Evolutionary conservation across 2,888 invertebrate genomes (phyloP).

Genomic region (Hoplodrina blanda): DNA sequence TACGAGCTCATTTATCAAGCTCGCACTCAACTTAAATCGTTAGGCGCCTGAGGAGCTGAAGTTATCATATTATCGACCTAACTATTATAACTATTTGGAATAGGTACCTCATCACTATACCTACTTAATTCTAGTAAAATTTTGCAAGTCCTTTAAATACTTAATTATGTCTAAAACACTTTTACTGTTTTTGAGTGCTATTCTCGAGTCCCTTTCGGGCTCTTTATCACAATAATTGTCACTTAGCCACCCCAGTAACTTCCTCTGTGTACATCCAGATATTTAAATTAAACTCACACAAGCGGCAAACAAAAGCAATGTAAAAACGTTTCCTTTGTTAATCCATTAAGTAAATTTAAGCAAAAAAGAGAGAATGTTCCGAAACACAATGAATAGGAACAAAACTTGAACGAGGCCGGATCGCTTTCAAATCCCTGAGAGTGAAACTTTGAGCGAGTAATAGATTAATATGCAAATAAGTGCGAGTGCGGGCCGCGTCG

Average conservation of each 20-base stretch:
- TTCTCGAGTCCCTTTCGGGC: constrained; percentile 23
- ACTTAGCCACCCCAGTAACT: constrained; percentile 37
- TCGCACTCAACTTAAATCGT: constrained; percentile 46
- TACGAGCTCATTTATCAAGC: constrained; percentile 52
- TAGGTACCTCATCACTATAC: neutral
- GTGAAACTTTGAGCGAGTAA: constrained; percentile 57
- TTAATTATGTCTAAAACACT: constrained; percentile 16
- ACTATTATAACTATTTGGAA: constrained; percentile 5
- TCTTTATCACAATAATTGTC: constrained; percentile 56
- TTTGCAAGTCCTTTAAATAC: constrained; percentile 1
- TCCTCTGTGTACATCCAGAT: constrained; percentile 44
- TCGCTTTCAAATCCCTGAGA: constrained; percentile 62
- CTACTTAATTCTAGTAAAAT: neutral
- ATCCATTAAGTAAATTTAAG: constrained; percentile 62
- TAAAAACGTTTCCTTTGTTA: constrained; percentile 63
- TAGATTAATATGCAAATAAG: constrained; percentile 66
- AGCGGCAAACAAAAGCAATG: constrained; percentile 56
- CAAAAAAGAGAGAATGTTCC: constrained; percentile 59
- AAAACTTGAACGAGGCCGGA: constrained; percentile 60
- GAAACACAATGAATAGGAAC: constrained; percentile 63
- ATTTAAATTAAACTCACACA: constrained; percentile 60
- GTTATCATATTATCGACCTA: constrained; percentile 29
- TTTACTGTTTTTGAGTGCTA: constrained; percentile 28
- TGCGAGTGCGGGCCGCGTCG: constrained; percentile 37
- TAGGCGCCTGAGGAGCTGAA: constrained; percentile 33